Conservation (phyloP, 1,140 invertebrate species). For the Lanistes nyassanus region DNA sequence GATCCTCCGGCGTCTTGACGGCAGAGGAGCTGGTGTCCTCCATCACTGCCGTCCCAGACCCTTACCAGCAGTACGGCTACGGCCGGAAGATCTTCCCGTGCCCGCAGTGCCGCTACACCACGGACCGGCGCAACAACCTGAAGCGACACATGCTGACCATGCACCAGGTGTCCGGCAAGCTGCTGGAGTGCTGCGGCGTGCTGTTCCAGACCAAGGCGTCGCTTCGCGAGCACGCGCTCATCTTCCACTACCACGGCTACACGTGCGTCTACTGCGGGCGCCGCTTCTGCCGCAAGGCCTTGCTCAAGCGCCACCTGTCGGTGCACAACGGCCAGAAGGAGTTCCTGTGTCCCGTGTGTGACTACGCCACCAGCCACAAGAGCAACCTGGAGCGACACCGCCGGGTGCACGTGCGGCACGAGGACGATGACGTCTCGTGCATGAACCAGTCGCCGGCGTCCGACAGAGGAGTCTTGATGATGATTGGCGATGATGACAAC, state of each 20-base stretch:
- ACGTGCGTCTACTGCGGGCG: conserved; percentile 66
- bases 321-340: conserved; percentile 68
- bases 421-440: conserved; percentile 33
- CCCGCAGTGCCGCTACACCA: conserved; percentile 65
- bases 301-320: conserved; percentile 68
- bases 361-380: conserved; percentile 70
- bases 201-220: conserved; percentile 67
- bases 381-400: conserved; percentile 69
- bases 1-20: neutral
- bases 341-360: conserved; percentile 66
- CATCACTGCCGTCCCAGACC: conserved; percentile 20
- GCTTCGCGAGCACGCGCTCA: conserved; percentile 64
- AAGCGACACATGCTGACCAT: conserved; percentile 68
- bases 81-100: conserved; percentile 60
- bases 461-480: neutral
- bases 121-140: conserved; percentile 68
- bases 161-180: conserved; percentile 64
- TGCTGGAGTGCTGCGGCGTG: conserved; percentile 67
- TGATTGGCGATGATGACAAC: conserved; percentile 23
- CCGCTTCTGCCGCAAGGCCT: conserved; percentile 68
- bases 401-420: conserved; percentile 56
- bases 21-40: conserved; percentile 18
- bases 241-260: conserved; percentile 67
- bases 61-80: conserved; percentile 43
- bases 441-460: conserved; percentile 12